Evolutionary conservation across 1,140 invertebrate species (phyloP), one percentile per base, ranked within the genome.

Genomic region (Micrasema minimum): DNA sequence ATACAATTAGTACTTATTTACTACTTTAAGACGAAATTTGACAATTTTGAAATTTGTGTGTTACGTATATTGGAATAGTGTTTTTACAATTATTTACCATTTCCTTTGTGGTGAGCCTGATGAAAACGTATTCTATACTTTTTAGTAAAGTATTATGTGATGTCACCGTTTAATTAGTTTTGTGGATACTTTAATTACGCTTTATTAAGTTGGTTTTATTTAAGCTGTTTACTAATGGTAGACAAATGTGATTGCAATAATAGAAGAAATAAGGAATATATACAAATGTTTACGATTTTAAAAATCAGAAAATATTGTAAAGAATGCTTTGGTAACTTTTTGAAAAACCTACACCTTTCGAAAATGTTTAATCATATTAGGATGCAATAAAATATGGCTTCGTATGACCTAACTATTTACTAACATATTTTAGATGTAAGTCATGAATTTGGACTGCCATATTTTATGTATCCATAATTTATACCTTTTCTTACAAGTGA

Each of bases 211-310:
- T 68, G 48, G n/a, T 66, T 50, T 16, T 65, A 66, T 66, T 66
- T 51, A 59, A 35, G 48, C 22, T 69, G 57, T 55, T 69, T 62
- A 61, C 53, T 20, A 50, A 62, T 53, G 35, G 72, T 66, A 51
- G 67, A 61, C 72, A 71, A 75, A 75, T 72, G 73, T 75, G 73
- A 75, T 75, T 53, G 73, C 73, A 75, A 75, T 75, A 75, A 75
- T 75, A 75, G 73, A 72, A 62, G 43, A 72, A 59, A 64, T 71
- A 65, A 71, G 62, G 50, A 71, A 71, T n/a, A 57, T 51, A 72
- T 69, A 66, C 64, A 70, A 69, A 69, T 66, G 69, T 59, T 66
- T 51, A 70, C 46, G 53, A 51, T 51, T 41, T 59, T 38, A 37
- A 38, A 20, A 59, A 59, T 37, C 55, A 18, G 55, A 59, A 37